Percentiles rank a stretch among this genome's conserved stretches.
phyloP scores from a whole-genome alignment of 2,113 vertebrate species.

The Ptyas mucosa region DNA sequence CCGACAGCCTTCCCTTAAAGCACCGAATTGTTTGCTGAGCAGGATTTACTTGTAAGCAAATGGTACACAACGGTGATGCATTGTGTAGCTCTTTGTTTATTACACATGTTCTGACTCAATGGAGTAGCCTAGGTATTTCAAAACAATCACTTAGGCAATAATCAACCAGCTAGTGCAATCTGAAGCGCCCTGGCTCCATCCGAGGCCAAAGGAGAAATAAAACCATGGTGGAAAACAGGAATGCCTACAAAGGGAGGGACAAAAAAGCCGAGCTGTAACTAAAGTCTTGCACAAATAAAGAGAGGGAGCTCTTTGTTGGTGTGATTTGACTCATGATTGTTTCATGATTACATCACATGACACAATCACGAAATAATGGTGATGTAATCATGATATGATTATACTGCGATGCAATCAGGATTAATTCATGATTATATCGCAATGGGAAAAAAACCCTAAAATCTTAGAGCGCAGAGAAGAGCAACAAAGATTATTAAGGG shows the following conservation, averaged over 20 bases:
- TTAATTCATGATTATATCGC: neutral
- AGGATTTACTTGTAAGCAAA: neutral
- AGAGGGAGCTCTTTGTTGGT: neutral
- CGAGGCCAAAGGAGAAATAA: neutral
- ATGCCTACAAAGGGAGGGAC: neutral
- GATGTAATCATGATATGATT: neutral
- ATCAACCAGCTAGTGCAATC: neutral
- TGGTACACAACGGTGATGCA: neutral
- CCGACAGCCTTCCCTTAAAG: neutral
- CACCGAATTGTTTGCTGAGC: neutral
- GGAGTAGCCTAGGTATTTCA: neutral
- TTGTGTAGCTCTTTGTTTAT: neutral
- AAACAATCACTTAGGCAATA: neutral
- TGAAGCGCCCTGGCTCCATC: neutral
- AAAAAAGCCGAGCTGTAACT: neutral
- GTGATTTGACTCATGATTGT: neutral
- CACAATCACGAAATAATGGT: neutral
- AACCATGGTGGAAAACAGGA: neutral
- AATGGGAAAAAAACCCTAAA: neutral
- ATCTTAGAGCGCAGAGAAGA: neutral
- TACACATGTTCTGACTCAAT: neutral
- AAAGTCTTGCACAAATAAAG: neutral
- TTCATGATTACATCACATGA: neutral
- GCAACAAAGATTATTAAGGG: neutral
- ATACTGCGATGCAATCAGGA: neutral